A percentile compares a stretch with the other conserved stretches of the same genome.
phyloP scores from a whole-genome alignment of 1,140 invertebrate species.

The Nasonia giraulti region DNA sequence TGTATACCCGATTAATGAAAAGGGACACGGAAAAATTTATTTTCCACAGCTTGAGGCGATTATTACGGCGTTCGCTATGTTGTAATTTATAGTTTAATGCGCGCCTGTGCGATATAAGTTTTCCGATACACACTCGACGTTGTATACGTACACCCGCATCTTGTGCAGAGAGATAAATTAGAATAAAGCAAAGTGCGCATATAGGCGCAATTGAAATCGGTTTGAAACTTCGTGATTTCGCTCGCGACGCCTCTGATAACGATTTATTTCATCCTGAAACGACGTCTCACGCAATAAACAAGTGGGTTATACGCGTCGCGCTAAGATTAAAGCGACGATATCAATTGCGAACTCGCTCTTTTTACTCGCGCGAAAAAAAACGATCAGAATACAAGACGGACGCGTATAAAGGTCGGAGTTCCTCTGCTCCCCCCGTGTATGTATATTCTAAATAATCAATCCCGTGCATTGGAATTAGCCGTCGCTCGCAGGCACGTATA shows the following conservation, averaged over 20 bases:
- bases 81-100: conserved; percentile 1
- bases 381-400: too few relatives aligned
- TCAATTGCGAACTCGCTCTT: too few relatives aligned
- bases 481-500: background rate
- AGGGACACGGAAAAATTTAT: too few relatives aligned
- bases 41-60: background rate
- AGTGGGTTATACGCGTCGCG: too few relatives aligned
- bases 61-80: background rate
- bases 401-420: background rate
- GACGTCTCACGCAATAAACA: too few relatives aligned
- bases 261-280: background rate
- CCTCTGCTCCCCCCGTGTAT: too few relatives aligned
- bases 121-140: too few relatives aligned
- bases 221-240: too few relatives aligned
- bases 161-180: background rate
- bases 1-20: too few relatives aligned
- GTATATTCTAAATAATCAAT: conserved; percentile 47
- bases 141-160: background rate
- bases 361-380: background rate
- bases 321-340: too few relatives aligned
- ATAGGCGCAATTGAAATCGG: too few relatives aligned
- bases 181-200: background rate
- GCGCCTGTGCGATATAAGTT: too few relatives aligned
- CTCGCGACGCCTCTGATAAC: background rate
- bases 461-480: conserved; percentile 33